Base-by-base conservation (phyloP, 2,113 vertebrate genomes). In the Neogobius melanostomus region DNA sequence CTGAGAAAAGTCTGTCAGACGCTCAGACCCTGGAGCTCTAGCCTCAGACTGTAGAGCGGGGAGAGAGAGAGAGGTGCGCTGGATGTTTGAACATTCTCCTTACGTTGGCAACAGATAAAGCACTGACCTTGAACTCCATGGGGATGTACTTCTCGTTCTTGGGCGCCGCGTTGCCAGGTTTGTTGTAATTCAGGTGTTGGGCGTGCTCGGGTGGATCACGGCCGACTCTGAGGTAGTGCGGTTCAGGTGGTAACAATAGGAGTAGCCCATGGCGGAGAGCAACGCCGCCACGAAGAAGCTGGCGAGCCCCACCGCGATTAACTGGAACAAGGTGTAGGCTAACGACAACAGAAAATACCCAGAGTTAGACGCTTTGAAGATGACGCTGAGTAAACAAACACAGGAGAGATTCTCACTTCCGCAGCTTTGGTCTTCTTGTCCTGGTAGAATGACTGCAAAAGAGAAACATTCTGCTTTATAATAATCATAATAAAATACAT, bases 71-170 rank as follows among this genome's bases (percentile, higher is more conserved):
- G 21, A n/a, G n/a, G n/a, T n/a, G 21, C 21, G 21, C 21, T 21
- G 21, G 21, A 2, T 21, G 21, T 21, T 21, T 21, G 21, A 21
- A 21, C 46, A 1, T 47, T 47, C 10, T 7, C 5, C 1, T 16
- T 52, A 52, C 14, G 1, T 16, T 7, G 3, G 15, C 0, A 16
- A 7, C 6, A 53, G n/a, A 36, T 0, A 9, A 36, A 4, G 43
- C 91, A 5, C 28, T 68, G 83, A 98, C 97, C 96, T 98, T 97
- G 85, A 99, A 98, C 90, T 99, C 97, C 97, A 99, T 99, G 47
- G 96, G 96, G 67, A 95, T 97, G 91, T 98, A 98, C 84, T 97
- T 97, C 91, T 99, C 97, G 0, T 98, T 99, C 90, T 98, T 98
- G 81, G 96, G 95, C 0, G 94, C 94, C 66, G 93, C 90, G 79